These are phyloP conservation scores for Macquaria australasica DNA, from an alignment of 2,113 vertebrate species.

Conservation along the genomic window DNA sequence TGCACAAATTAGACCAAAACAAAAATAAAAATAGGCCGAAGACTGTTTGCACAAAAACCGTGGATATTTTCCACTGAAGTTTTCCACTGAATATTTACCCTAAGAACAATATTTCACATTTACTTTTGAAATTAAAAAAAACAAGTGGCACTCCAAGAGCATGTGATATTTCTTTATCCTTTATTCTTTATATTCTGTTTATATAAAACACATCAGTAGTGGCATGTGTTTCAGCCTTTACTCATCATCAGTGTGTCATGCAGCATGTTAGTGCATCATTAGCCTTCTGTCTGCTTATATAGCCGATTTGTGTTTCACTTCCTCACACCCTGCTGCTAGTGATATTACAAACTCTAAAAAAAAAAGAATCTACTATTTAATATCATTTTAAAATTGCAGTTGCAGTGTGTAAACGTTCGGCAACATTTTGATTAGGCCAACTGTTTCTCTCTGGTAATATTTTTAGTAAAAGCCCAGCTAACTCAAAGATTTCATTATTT, in stretches of 20 bases:
- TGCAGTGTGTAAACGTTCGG: neutral
- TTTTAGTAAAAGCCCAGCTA: neutral
- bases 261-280: neutral
- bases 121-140: neutral
- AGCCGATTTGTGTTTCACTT: neutral
- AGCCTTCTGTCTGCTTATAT: neutral
- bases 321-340: neutral
- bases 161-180: neutral
- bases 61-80: neutral
- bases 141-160: neutral
- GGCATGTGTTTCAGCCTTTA: neutral
- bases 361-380: neutral
- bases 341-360: neutral
- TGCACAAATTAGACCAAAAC: neutral
- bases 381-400: neutral
- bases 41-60: neutral
- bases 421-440: neutral
- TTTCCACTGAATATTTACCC: neutral
- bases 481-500: conserved; percentile 13
- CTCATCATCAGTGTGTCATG: neutral
- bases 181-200: neutral
- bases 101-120: neutral
- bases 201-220: neutral
- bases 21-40: neutral
- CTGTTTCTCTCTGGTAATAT: neutral